Evolutionary conservation across 2,797 vertebrate genomes (phyloP), one percentile per base, ranked within the genome.

Genomic region (Pyrocephalus nanus): DNA sequence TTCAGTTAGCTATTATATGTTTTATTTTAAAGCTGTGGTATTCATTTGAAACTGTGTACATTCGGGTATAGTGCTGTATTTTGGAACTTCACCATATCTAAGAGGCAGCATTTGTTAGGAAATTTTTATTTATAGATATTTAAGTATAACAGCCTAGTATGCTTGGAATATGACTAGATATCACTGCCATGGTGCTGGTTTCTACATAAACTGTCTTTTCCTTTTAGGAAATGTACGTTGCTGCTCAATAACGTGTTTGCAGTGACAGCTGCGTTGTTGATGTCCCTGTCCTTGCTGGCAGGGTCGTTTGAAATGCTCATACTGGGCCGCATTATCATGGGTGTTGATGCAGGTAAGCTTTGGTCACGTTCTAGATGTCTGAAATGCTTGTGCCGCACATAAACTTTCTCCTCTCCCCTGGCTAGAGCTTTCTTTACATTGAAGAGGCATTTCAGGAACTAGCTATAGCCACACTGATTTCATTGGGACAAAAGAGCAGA

Each of bases 291-390:
- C 9, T 97, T 98, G 72, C 92, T 38, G 83, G 98, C 98, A 0
- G 97, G 97, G 30, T 98, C 98, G 1, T 99, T 99, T 79, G 99
- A 99, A 95, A 99, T 99, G 99, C 98, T 99, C 92, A 98, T 99
- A 12, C 54, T 99, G 76, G 99, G 99, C 9, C 98, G 99, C 2
- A 89, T 99, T 85, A 82, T 99, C 87, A 98, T 99, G 69, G 99
- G 99, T 2, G 94, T 99, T 62, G 98, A 99, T 95, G 99, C 98
- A 96, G 99, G 99, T 99, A 96, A 97, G 98, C 23, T 86, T 76
- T 70, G 58, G 7, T 53, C 48, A 20, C 5, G 1, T 36, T 40
- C 13, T 15, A 2, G 1, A 0, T 8, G 3, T 5, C 71, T 51
- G 50, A 73, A 83, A 40, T n/a, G 19, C 11, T 23, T 61, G 17